Conservation (phyloP, 35 echinoderm and acorn worm genomes). For the Heliocidaris erythrogramma region DNA sequence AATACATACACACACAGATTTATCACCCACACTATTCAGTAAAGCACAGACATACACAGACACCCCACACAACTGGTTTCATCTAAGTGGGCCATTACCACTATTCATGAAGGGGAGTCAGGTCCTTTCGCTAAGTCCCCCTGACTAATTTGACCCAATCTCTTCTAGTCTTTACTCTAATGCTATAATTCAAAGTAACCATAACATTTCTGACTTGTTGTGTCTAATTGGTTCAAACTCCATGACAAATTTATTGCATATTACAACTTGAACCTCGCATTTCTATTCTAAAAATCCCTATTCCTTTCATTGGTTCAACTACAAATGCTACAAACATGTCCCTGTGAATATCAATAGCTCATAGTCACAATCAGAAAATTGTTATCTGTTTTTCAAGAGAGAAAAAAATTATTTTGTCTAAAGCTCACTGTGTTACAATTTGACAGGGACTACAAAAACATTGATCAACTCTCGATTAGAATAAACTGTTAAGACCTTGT, state of each 20-base stretch:
- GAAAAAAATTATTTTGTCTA: no score
- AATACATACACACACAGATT: slow-evolving; percentile 16
- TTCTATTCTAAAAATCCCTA: not conserved
- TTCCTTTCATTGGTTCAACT: not conserved
- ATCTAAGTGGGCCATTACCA: slow-evolving; percentile 27
- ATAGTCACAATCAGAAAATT: no score
- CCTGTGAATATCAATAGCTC: not conserved
- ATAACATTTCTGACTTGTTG: not conserved
- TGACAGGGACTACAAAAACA: no score
- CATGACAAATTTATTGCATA: not conserved
- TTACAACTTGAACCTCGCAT: not conserved
- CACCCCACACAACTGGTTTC: slow-evolving; percentile 22
- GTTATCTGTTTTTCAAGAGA: no score
- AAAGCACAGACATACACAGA: slow-evolving; percentile 17
- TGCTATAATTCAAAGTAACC: not conserved
- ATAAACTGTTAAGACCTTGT: no score
- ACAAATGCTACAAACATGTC: not conserved
- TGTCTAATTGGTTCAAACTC: not conserved
- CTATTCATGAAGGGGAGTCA: not conserved
- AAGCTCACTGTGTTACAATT: no score
- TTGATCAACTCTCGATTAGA: no score
- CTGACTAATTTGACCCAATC: not conserved
- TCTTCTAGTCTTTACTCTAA: not conserved
- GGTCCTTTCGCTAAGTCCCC: not conserved
- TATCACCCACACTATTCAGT: not conserved